Base-by-base conservation (phyloP, 1,140 invertebrate species). In the Neoseiulus cucumeris region DNA sequence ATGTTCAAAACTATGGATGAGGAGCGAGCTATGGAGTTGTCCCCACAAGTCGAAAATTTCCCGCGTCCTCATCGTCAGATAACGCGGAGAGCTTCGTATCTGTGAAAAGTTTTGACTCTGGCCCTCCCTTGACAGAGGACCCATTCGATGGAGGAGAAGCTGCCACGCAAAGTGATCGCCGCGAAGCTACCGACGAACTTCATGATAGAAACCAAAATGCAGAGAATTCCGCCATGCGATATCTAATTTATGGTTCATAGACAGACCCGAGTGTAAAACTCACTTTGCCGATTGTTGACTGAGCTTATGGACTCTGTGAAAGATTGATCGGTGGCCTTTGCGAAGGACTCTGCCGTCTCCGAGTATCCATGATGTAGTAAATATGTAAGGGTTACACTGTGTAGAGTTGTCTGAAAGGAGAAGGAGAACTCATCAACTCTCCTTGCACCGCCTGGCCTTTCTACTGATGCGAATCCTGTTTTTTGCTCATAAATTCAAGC, bases 281-380 rank as follows among this genome's bases (percentile, higher is more conserved):
- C 77, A 95, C 91, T 89, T 82, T 97, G 91, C 80, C 94, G 85
- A 80, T 93, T 95, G 80, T 90, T 92, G 71, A 97, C 96, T 45
- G 91, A 95, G 67, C 84, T 81, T 67, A 95, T 81, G 75, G 96
- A 91, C 80, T 97, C 94, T 69, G 87, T 83, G 74, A 96, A 89
- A 68, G 83, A 80, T 79, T 93, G 89, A 67, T 85, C 85, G 66
- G 93, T 95, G 72, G 85, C 85, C 73, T 84, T 83, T 70, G 89
- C 86, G 78, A 97, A 97, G n/a, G 90, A 86, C 79, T 96, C 91
- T 66, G 93, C 92, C 69, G 93, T 92, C 69, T 87, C 84, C 82
- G 89, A 93, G 75, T 94, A 97, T 45, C 93, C 93, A 77, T 96
- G 91, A 79, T 97, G 93, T 68, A 97, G 89, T 72, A 98, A 82